A percentile compares a stretch with the other conserved stretches of the same genome.
Evolutionary conservation across 1,140 invertebrate genomes (phyloP).

Genomic region (Listronotus bonariensis): DNA sequence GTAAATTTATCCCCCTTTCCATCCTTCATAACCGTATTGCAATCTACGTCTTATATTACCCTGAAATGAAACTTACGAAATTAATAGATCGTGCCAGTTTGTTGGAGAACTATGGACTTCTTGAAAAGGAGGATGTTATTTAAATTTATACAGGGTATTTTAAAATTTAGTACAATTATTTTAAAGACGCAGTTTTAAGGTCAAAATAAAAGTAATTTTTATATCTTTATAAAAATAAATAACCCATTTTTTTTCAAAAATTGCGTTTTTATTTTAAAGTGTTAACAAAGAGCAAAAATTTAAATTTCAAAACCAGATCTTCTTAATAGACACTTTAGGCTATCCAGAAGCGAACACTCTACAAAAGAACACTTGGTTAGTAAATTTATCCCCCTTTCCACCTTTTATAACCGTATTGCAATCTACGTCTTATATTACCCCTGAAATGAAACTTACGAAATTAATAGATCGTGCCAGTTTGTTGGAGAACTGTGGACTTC

Average conservation of each 20-base stretch:
- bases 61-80: conserved; percentile 19
- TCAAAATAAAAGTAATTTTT: too few species aligned
- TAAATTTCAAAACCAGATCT: too few species aligned
- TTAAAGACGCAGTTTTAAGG: too few species aligned
- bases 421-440: conserved; percentile 31
- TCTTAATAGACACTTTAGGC: conserved; percentile 37
- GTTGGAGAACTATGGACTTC: too few species aligned
- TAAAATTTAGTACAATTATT: too few species aligned
- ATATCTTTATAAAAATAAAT: too few species aligned
- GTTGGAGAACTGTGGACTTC: too few species aligned
- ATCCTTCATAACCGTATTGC: conserved; percentile 31
- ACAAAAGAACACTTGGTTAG: conserved; percentile 20
- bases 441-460: conserved; percentile 19
- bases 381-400: conserved; percentile 8
- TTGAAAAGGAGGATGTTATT: too few species aligned
- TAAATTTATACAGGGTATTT: too few species aligned
- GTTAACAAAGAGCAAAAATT: too few species aligned
- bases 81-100: conserved; percentile 33
- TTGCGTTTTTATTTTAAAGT: too few species aligned
- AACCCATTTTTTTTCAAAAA: too few species aligned
- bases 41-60: conserved; percentile 31
- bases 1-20: conserved; percentile 12
- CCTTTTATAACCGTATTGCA: conserved; percentile 31
- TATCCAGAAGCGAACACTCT: conserved; percentile 12
- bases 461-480: conserved; percentile 33